Evolutionary conservation across 2,113 vertebrate species (phyloP).

Genomic region (Taxidea taxus): DNA sequence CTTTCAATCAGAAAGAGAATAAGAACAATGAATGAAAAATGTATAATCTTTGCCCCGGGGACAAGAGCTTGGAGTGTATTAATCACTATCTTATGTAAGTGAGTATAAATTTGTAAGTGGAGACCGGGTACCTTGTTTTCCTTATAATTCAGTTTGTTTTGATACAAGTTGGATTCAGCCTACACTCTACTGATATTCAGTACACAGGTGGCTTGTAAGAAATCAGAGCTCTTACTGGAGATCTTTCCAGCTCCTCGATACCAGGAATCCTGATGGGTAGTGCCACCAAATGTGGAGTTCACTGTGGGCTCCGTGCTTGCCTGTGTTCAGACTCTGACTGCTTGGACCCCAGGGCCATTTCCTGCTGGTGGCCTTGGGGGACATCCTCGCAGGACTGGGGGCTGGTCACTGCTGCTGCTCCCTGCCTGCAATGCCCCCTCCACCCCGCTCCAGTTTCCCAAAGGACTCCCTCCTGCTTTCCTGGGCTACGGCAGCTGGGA

Average conservation of each 20-base stretch:
- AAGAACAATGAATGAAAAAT: neutral
- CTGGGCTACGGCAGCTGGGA: accelerated
- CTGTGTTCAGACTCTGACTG: neutral
- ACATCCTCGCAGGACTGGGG: accelerated
- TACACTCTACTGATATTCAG: too few species aligned
- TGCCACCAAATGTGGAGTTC: accelerated
- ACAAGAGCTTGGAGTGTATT: neutral
- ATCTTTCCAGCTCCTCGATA: accelerated
- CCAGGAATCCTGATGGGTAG: accelerated
- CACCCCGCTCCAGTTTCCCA: too few species aligned
- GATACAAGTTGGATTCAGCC: neutral
- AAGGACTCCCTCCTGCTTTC: neutral
- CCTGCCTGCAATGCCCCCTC: too few species aligned
- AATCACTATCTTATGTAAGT: neutral
- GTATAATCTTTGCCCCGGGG: neutral
- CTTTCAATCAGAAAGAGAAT: conserved; percentile 6
- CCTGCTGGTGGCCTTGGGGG: neutral
- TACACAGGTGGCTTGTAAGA: too few species aligned
- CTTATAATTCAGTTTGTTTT: neutral
- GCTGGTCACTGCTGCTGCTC: neutral
- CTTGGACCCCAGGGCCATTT: accelerated
- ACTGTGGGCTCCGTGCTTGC: accelerated
- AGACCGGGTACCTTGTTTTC: neutral
- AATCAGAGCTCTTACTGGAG: neutral
- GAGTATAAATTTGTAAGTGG: neutral